phyloP scores from a whole-genome alignment of 2,113 vertebrate genomes.

The Barbus barbus region DNA sequence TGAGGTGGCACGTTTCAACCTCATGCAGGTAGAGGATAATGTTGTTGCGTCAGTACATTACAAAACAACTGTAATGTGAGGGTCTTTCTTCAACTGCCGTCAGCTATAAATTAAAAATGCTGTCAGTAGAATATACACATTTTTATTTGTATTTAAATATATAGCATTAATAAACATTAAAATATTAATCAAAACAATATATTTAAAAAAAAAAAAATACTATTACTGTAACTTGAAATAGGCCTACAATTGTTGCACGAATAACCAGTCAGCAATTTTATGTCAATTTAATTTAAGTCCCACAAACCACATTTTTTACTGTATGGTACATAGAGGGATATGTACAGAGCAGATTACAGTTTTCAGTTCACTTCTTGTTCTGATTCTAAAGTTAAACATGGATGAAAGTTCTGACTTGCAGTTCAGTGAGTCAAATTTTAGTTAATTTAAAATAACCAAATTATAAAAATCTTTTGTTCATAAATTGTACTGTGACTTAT shows the following conservation, averaged over 20 bases:
- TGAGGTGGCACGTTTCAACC: slow-evolving; percentile 96
- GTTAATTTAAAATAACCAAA: neutral
- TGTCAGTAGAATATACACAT: neutral
- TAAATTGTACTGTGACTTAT: neutral
- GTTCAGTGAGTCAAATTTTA: too few species aligned
- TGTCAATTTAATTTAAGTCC: too few species aligned
- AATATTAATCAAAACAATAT: neutral
- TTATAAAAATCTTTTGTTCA: neutral
- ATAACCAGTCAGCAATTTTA: too few species aligned
- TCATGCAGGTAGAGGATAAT: slow-evolving; percentile 88
- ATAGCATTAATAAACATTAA: neutral
- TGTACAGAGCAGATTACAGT: neutral
- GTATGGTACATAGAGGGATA: neutral
- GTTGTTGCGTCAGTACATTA: neutral
- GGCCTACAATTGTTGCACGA: too few species aligned
- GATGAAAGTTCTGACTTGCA: too few species aligned
- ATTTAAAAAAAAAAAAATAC: too few species aligned
- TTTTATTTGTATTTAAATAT: neutral
- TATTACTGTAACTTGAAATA: neutral
- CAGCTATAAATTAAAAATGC: neutral
- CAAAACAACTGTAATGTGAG: neutral
- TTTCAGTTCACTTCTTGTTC: too few species aligned
- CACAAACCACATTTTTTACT: too few species aligned
- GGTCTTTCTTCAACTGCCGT: neutral
- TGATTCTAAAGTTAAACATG: too few species aligned